phyloP scores from a whole-genome alignment of 2,797 vertebrate genomes.

The Oreochromis mossambicus region DNA sequence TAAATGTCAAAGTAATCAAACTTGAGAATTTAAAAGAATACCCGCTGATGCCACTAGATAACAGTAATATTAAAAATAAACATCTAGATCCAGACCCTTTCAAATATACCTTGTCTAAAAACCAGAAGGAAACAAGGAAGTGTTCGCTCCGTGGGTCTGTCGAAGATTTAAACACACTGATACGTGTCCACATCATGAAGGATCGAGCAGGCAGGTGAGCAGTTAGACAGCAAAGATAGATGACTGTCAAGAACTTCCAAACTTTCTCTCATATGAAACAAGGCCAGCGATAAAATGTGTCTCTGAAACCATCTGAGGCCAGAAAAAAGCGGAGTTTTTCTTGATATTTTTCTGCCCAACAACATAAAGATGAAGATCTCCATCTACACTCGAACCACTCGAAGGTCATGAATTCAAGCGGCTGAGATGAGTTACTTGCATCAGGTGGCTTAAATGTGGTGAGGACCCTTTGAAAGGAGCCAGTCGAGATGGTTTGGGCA shows the following conservation, averaged over 20 bases:
- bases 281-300: neutral
- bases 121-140: neutral
- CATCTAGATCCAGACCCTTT: neutral
- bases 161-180: neutral
- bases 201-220: neutral
- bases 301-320: neutral
- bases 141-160: too few relatives aligned
- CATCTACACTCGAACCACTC: neutral
- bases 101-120: neutral
- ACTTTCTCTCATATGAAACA: neutral
- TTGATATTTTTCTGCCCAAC: too few relatives aligned
- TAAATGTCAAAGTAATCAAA: neutral
- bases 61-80: neutral
- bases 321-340: too few relatives aligned
- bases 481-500: neutral
- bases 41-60: fast-evolving
- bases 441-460: neutral
- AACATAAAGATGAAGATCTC: neutral
- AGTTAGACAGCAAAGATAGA: neutral
- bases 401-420: too few relatives aligned
- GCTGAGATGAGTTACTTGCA: neutral
- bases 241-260: neutral
- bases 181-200: neutral
- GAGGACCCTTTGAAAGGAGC: neutral
- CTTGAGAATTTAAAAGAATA: fast-evolving